Base-by-base conservation (phyloP, 2,113 vertebrate species). In the Petroica traversi region DNA sequence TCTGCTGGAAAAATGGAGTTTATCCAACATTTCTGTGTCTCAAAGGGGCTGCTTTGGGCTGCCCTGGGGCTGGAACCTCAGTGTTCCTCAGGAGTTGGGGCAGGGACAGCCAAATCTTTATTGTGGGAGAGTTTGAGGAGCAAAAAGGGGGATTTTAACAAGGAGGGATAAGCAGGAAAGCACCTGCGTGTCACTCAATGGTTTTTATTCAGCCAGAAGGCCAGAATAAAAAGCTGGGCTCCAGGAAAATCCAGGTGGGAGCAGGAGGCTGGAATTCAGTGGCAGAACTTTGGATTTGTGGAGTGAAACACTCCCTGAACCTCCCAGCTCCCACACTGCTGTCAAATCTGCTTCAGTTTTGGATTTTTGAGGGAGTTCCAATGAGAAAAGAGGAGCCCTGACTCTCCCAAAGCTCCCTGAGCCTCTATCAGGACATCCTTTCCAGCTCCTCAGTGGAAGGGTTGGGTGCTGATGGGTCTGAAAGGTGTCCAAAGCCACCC, bases 41-140 rank as follows among this genome's bases (percentile, higher is more conserved):
- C 88, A 22, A 23, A 94, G 68, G 59, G 49, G 9, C 40, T n/a
- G 81, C 92, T 94, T 17, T 2, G 23, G 85, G 95, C 77, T 68
- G 2, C 31, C 43, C 7, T 34, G 81, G n/a, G 85, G 82, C 93
- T 36, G 7, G 41, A 93, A 71, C 88, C 90, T 88, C 92, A 46
- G 1, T 66, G 88, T 64, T 93, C 86, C 58, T 89, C 51, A 49
- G 78, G 96, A 58, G 89, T 61, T 87, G 79, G 93, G 92, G 72
- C 68, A 18, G 69, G 62, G 46, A 81, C 72, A 16, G 55, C 85
- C 79, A 71, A 61, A 49, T 11, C 79, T 68, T 54, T 10, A 1
- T 3, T 11, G 15, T 5, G 22, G 40, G n/a, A 1, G 69, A 24
- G 69, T 15, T 48, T 40, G 13, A 11, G 59, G 10, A 33, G 17